Evolutionary conservation across 2,113 vertebrate species (phyloP), one percentile per base, ranked within the genome.

Genomic region (Corvus cornix): DNA sequence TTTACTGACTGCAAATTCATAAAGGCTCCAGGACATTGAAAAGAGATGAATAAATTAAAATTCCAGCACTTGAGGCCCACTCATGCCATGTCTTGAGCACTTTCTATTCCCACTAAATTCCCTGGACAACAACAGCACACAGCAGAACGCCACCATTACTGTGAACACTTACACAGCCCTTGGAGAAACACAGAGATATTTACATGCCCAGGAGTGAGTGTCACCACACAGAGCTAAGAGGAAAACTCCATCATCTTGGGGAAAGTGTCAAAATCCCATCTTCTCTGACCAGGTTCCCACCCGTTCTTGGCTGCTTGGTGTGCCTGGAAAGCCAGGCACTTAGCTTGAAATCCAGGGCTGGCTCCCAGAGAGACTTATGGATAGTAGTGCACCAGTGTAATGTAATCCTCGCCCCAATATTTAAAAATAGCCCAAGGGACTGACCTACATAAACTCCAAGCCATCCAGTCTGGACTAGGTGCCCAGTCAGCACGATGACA

Each of bases 341-440:
- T 15, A 10, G 11, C 48, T 84, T 11, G 1, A 74, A 82, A 82
- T 39, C 43, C 83, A 6, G 8, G 30, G 43, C 62, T 79, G 56
- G 69, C 78, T 73, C n/a, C 41, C 5, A 0, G 18, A 87, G 66
- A 49, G 76, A 87, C 92, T 95, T 90, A 49, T 39, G 56, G 49
- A 69, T 82, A 37, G 27, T 56, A 59, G 51, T 35, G 11, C 51
- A 58, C 41, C 28, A 58, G 26, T 20, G 90, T 84, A 92, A 89
- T 22, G 67, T 60, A 89, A 94, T 79, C 30, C 55, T 94, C 56
- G 70, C 73, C 89, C 52, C 67, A 14, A 27, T 84, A 74, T 41
- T 95, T 93, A 60, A 93, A 96, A 95, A 95, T 83, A 97, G 80
- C 85, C 74, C 60, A 27, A 73, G 84, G 80, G 77, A 62, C 63